phyloP scores from a whole-genome alignment of 2,113 vertebrate species.

The Sphaerodactylus townsendi region DNA sequence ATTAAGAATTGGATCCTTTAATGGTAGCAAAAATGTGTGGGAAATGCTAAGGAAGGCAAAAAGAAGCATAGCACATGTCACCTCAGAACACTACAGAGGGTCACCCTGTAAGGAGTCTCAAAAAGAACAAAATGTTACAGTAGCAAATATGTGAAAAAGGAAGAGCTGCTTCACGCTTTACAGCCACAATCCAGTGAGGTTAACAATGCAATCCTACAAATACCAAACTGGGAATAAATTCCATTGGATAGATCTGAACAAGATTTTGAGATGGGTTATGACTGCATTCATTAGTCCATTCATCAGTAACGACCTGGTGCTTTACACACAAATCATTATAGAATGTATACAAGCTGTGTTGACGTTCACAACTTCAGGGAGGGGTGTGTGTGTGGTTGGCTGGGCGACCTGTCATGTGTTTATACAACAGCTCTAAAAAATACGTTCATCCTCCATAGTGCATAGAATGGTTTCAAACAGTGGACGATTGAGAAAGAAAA shows the following conservation, averaged over 20 bases:
- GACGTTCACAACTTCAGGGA: too few relatives aligned
- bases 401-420: background rate
- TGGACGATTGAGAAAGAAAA: background rate
- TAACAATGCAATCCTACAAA: background rate
- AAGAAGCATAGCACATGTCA: too few relatives aligned
- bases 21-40: too few relatives aligned
- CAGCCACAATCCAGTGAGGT: background rate
- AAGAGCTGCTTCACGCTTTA: background rate
- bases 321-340: too few relatives aligned
- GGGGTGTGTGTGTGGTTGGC: background rate
- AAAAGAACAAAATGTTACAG: too few relatives aligned
- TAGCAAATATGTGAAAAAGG: background rate
- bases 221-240: background rate
- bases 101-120: too few relatives aligned
- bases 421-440: background rate
- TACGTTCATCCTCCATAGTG: background rate
- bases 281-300: too few relatives aligned
- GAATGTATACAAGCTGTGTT: background rate
- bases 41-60: too few relatives aligned
- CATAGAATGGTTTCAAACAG: background rate
- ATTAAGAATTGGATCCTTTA: too few relatives aligned
- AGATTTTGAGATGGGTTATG: too few relatives aligned
- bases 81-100: too few relatives aligned
- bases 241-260: background rate
- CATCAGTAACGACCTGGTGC: too few relatives aligned